Percentiles rank a stretch among this genome's conserved stretches.
These are phyloP conservation scores for Tinea trinotella DNA, from an alignment of 2,888 invertebrate species.

Conservation along the genomic window DNA sequence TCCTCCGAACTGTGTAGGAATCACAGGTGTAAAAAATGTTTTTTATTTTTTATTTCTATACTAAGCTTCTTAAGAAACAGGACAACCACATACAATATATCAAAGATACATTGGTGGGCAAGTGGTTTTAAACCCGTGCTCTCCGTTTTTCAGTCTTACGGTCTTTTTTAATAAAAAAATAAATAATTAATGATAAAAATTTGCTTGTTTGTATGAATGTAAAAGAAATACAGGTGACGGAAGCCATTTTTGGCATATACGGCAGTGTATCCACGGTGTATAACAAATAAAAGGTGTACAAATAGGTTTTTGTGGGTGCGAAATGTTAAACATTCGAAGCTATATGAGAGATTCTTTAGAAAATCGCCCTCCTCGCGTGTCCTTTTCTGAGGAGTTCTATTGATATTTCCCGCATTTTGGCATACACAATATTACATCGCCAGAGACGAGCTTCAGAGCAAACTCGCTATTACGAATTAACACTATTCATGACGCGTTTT, in stretches of 20 bases:
- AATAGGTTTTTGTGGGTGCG: not conserved
- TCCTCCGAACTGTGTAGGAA: no score
- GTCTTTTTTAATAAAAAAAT: no score
- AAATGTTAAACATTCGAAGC: constrained; percentile 6
- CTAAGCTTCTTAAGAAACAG: no score
- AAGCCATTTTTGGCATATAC: not conserved
- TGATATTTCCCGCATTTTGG: constrained; percentile 65
- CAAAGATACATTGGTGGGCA: no score
- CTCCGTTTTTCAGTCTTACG: no score
- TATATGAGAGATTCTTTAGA: constrained; percentile 33
- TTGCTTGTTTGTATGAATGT: not conserved
- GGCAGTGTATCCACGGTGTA: constrained; percentile 6
- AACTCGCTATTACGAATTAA: constrained; percentile 72
- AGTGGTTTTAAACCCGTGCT: no score
- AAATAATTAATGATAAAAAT: no score
- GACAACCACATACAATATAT: no score
- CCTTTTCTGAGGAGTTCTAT: constrained; percentile 46
- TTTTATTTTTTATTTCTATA: no score
- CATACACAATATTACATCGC: constrained; percentile 64
- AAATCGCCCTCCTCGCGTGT: constrained; percentile 41
- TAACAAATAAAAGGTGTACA: constrained; percentile 23
- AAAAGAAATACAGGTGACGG: not conserved
- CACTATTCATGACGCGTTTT: constrained; percentile 68
- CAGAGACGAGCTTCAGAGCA: constrained; percentile 65
- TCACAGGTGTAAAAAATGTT: no score